Base-by-base conservation (phyloP, 2,113 vertebrate species). In the Aramus guarauna region DNA sequence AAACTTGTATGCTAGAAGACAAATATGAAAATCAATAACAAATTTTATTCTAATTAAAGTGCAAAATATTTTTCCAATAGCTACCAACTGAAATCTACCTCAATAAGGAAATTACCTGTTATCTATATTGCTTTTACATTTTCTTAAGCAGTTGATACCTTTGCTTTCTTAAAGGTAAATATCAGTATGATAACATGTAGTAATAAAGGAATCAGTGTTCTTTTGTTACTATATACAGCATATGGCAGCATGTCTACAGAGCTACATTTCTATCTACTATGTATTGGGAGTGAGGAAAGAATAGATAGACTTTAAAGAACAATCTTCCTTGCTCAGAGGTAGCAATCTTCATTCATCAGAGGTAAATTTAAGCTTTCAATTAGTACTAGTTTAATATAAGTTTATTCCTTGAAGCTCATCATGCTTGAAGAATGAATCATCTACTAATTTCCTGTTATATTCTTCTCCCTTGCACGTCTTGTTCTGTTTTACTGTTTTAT, bases 1-100 rank as follows among this genome's bases (percentile, higher is more conserved):
- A 76, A 96, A 96, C 56, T 92, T 92, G 18, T 93, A 66, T 91
- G n/a, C 78, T 96, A 62, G 69, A 88, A 96, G 80, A 93, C 47
- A 95, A 96, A 96, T 92, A 96, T 27, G 50, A 97, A 97, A 97
- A 97, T 96, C 92, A 94, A 96, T 97, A 96, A 55, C 26, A 74
- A 90, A 45, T 95, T 63, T 96, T 92, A 95, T 94, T 92, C 90
- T 92, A 94, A 95, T 97, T 95, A 74, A 89, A 83, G 90, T 80
- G 69, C 67, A 29, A 93, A 91, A 94, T 74, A 72, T 81, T 90
- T 92, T 94, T 97, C 74, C 64, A 64, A 76, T 96, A 94, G 87
- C 71, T 9, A 90, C 59, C 76, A 88, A 59, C 94, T 94, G 93
- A 95, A 88, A 86, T 50, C 58, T 20, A n/a, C 26, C 52, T 85